Conservation (phyloP, 1,140 invertebrate species). For the Apis mellifera region DNA sequence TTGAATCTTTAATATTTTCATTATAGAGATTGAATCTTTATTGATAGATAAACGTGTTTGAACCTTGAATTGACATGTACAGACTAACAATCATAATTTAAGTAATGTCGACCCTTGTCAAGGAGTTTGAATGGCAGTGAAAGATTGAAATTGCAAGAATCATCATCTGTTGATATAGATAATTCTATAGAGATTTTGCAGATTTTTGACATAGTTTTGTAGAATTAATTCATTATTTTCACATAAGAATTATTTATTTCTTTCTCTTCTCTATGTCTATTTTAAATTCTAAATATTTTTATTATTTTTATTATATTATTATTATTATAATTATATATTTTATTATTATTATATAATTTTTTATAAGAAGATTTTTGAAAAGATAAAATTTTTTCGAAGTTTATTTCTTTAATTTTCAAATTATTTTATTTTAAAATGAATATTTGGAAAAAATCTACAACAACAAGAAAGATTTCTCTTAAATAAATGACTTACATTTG, state of each 20-base stretch:
- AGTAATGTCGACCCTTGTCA: background rate
- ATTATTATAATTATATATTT: too few species aligned
- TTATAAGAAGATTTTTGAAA: too few species aligned
- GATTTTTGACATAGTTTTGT: background rate
- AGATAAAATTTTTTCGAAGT: too few species aligned
- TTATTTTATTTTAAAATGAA: background rate
- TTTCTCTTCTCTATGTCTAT: too few species aligned
- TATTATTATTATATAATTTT: too few species aligned
- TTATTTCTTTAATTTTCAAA: too few species aligned
- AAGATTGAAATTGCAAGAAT: constrained; percentile 1
- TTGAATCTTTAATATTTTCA: background rate
- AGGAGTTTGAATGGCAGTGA: too few species aligned
- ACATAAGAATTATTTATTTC: background rate
- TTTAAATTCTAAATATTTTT: too few species aligned
- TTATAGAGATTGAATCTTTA: background rate
- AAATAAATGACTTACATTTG: too few species aligned
- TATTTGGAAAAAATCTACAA: background rate
- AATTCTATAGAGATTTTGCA: background rate
- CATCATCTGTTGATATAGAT: background rate
- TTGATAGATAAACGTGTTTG: background rate
- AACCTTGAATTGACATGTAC: constrained; percentile 8
- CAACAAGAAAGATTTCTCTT: too few species aligned
- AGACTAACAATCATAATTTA: constrained; percentile 25
- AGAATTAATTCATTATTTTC: background rate
- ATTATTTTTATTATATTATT: too few species aligned